phyloP scores from a whole-genome alignment of 2,888 invertebrate species.

The Lobophora halterata region DNA sequence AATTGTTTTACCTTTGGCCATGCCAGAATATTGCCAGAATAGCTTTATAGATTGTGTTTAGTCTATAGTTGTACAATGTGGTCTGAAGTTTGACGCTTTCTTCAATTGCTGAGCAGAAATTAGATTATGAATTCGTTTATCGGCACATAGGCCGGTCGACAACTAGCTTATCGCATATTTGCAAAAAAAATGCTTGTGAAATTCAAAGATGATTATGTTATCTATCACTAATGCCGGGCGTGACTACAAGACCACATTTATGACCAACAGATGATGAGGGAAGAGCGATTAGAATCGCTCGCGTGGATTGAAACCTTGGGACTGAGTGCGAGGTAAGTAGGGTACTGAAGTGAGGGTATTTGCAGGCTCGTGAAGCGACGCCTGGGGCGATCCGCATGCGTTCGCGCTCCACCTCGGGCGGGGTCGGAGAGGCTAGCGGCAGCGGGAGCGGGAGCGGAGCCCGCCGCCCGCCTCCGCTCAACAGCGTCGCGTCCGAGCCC shows the following conservation, averaged over 20 bases:
- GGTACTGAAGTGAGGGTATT: slow-evolving; percentile 5
- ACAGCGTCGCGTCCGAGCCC: slow-evolving; percentile 89
- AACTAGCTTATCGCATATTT: slow-evolving; percentile 16
- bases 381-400: slow-evolving; percentile 57
- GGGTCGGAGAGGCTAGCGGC: slow-evolving; percentile 42
- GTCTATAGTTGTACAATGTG: slow-evolving; percentile 4
- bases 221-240: slow-evolving; percentile 30
- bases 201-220: slow-evolving; percentile 30
- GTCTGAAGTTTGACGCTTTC: slow-evolving; percentile 10
- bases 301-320: slow-evolving; percentile 40
- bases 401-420: slow-evolving; percentile 64
- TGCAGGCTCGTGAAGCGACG: slow-evolving; percentile 56
- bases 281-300: slow-evolving; percentile 45
- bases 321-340: slow-evolving; percentile 41
- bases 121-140: slow-evolving; percentile 6
- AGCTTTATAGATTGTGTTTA: slow-evolving; percentile 12
- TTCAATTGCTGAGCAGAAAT: slow-evolving; percentile 14
- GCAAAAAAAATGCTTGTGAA: slow-evolving; percentile 13
- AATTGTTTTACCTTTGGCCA: neutral
- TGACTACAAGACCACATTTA: slow-evolving; percentile 48
- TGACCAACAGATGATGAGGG: slow-evolving; percentile 50
- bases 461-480: slow-evolving; percentile 81
- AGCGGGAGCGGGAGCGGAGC: slow-evolving; percentile 71
- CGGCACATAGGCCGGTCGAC: slow-evolving; percentile 7
- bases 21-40: slow-evolving; percentile 24